A percentile compares a stretch with the other conserved stretches of the same genome.
These are phyloP conservation scores for Eupelmus urozonus DNA, from an alignment of 2,888 invertebrate species.

Conservation along the genomic window DNA sequence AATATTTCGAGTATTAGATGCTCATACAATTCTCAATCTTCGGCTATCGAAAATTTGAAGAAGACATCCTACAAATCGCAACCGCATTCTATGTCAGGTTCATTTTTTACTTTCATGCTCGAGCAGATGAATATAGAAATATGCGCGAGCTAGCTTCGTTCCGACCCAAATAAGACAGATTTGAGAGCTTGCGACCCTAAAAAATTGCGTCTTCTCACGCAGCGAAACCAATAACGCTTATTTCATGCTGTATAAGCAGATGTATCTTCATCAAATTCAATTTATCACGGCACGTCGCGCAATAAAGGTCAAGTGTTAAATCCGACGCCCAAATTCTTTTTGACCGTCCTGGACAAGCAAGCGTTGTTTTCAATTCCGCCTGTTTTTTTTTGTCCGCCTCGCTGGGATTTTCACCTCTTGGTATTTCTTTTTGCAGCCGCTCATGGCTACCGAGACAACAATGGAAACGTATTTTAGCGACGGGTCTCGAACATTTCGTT, in stretches of 20 bases:
- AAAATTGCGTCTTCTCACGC: not conserved
- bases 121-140: too few species aligned
- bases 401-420: constrained; percentile 11
- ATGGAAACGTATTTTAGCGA: constrained; percentile 15
- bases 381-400: constrained; percentile 9
- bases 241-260: constrained; percentile 29
- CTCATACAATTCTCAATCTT: too few species aligned
- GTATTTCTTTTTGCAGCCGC: too few species aligned
- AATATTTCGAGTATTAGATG: too few species aligned
- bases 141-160: too few species aligned
- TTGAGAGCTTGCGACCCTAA: not conserved
- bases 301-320: constrained; percentile 33
- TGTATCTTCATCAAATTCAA: not conserved
- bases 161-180: too few species aligned
- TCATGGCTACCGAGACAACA: constrained; percentile 11
- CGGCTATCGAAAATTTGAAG: too few species aligned
- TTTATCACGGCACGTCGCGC: constrained; percentile 4
- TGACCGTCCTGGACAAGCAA: constrained; percentile 12
- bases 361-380: constrained; percentile 1
- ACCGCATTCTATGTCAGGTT: too few species aligned
- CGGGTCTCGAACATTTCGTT: constrained; percentile 24
- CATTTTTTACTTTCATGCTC: too few species aligned
- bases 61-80: too few species aligned
- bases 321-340: constrained; percentile 21
- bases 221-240: constrained; percentile 40